Evolutionary conservation across 1,140 invertebrate genomes (phyloP).

Genomic region (Brachionus rotundiformis): DNA sequence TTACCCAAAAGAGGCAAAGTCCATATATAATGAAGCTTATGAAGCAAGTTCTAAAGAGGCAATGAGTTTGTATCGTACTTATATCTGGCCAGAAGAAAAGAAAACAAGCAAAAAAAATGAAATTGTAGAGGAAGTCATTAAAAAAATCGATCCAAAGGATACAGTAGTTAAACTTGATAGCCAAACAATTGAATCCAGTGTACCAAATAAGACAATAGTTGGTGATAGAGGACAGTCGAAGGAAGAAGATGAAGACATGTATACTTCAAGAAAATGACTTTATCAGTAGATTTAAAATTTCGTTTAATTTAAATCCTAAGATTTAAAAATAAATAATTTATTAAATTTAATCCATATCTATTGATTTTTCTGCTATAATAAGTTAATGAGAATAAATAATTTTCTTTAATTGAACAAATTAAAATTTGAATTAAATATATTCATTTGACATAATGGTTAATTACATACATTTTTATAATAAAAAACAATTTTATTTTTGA

Average conservation of each 20-base stretch:
- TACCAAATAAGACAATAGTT: neutral
- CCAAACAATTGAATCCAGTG: neutral
- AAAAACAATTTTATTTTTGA: too few species aligned
- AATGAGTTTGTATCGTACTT: neutral
- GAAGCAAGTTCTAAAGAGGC: neutral
- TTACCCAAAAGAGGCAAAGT: constrained; percentile 25
- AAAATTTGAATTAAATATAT: too few species aligned
- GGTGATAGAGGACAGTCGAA: constrained; percentile 40
- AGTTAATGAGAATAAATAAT: too few species aligned
- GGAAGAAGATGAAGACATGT: constrained; percentile 51
- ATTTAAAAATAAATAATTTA: constrained; percentile 26
- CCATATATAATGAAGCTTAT: neutral
- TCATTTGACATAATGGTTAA: too few species aligned
- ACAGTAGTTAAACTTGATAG: constrained; percentile 28
- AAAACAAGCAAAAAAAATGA: neutral
- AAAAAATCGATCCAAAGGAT: constrained; percentile 9
- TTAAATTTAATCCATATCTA: neutral
- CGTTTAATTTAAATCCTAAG: neutral
- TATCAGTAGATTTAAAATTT: neutral
- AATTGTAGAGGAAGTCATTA: neutral
- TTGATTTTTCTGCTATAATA: too few species aligned
- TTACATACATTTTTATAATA: too few species aligned
- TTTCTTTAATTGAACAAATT: too few species aligned
- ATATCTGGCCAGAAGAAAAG: constrained; percentile 32
- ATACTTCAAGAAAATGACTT: constrained; percentile 30